phyloP scores from a whole-genome alignment of 2,888 invertebrate species.

The Chaetogeoica ovagalla region DNA sequence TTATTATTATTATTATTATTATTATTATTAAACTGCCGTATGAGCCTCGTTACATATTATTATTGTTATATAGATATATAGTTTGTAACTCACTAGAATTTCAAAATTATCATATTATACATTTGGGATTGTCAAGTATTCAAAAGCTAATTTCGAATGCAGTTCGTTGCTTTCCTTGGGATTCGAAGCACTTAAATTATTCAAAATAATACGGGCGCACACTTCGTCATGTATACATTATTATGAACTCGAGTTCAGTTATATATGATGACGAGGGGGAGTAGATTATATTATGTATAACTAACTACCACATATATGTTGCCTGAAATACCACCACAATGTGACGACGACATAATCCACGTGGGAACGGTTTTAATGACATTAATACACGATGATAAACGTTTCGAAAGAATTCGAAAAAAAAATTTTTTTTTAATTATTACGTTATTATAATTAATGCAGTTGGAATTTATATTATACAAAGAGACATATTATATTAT shows the following conservation, averaged over 20 bases:
- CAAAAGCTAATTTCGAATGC: conserved; percentile 24
- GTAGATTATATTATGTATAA: not conserved
- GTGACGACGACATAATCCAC: conserved; percentile 4
- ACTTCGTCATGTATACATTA: not conserved
- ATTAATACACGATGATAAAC: not conserved
- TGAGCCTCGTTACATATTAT: not conserved
- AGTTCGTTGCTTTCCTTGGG: conserved; percentile 4
- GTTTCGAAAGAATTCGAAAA: not conserved
- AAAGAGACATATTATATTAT: no score
- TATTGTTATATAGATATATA: not conserved
- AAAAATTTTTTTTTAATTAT: not conserved
- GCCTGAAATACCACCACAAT: no score
- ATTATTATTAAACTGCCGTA: not conserved
- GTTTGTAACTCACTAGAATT: conserved; percentile 11
- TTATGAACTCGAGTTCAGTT: not conserved
- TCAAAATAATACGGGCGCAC: conserved; percentile 21
- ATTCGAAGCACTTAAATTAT: conserved; percentile 30
- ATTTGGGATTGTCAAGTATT: conserved; percentile 1
- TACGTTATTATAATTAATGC: no score
- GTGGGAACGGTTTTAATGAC: not conserved
- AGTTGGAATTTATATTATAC: no score
- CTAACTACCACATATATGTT: not conserved
- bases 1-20: no score
- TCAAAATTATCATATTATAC: not conserved
- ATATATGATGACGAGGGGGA: not conserved